A percentile compares a stretch with the other conserved stretches of the same genome.
phyloP scores from a whole-genome alignment of 1,140 invertebrate genomes.

The Mizuhopecten yessoensis region DNA sequence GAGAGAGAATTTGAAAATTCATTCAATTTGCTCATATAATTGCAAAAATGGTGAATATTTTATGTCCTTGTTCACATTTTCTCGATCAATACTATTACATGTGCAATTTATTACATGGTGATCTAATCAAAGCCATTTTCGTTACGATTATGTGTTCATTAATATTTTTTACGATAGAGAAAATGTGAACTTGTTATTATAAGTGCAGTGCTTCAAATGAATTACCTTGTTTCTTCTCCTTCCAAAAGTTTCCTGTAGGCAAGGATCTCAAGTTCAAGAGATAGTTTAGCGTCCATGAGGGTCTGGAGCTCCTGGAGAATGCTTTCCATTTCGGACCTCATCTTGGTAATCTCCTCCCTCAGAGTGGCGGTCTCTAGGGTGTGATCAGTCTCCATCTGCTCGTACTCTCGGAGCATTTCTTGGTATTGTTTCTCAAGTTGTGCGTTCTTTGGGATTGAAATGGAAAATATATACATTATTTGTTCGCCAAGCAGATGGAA shows the following conservation, averaged over 20 bases:
- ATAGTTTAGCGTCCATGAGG: constrained; percentile 84
- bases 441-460: constrained; percentile 80
- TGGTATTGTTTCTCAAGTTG: constrained; percentile 84
- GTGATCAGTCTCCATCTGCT: constrained; percentile 82
- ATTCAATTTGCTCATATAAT: no score
- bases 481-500: no score
- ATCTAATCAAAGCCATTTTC: neutral
- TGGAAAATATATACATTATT: no score
- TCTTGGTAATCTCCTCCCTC: constrained; percentile 71
- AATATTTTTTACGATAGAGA: neutral
- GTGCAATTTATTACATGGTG: neutral
- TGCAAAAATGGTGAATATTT: neutral
- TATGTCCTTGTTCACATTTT: neutral
- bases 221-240: constrained; percentile 81
- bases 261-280: constrained; percentile 82
- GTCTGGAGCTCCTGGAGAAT: constrained; percentile 73
- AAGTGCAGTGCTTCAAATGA: neutral
- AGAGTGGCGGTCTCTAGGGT: constrained; percentile 74
- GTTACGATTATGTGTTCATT: neutral
- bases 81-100: neutral
- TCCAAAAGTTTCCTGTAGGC: constrained; percentile 83
- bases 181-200: neutral
- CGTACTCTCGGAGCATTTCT: constrained; percentile 83
- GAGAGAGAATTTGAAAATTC: no score
- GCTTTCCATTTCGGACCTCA: constrained; percentile 72